A percentile compares a stretch with the other conserved stretches of the same genome.
phyloP scores from a whole-genome alignment of 2,113 vertebrate species.

The Albula glossodonta region DNA sequence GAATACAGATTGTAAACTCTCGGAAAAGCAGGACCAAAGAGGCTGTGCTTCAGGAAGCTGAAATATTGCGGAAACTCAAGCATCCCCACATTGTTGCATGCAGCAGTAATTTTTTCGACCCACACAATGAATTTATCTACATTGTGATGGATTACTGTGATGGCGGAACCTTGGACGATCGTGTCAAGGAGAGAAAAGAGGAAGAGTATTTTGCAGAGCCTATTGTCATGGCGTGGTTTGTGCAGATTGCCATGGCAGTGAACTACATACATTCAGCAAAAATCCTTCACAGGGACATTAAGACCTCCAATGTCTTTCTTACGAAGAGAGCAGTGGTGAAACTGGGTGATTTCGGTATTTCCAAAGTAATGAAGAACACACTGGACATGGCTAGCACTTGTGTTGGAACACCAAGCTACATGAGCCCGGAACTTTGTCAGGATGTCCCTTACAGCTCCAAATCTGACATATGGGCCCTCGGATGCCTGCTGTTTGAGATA shows the following conservation, averaged over 20 bases:
- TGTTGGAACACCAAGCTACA: constrained; percentile 75
- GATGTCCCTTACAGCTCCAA: constrained; percentile 76
- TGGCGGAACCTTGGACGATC: constrained; percentile 72
- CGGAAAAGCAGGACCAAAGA: constrained; percentile 53
- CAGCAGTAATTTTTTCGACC: constrained; percentile 62
- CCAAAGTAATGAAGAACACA: constrained; percentile 70
- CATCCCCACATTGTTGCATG: constrained; percentile 74
- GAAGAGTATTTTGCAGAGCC: constrained; percentile 58
- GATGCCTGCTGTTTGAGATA: constrained; percentile 74
- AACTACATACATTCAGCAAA: constrained; percentile 68
- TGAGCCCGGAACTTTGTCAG: constrained; percentile 77
- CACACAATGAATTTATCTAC: constrained; percentile 59
- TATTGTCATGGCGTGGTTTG: constrained; percentile 70
- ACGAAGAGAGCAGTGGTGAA: constrained; percentile 71
- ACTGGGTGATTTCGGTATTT: constrained; percentile 79
- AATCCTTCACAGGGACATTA: constrained; percentile 78
- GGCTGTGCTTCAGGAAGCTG: constrained; percentile 68
- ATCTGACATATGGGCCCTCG: constrained; percentile 78
- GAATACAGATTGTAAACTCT: constrained; percentile 58
- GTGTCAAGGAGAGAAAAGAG: constrained; percentile 57
- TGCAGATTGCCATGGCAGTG: constrained; percentile 69
- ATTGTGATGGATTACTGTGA: constrained; percentile 78
- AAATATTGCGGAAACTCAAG: constrained; percentile 65
- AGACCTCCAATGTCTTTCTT: constrained; percentile 76
- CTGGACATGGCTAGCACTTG: constrained; percentile 75